phyloP scores from a whole-genome alignment of 2,888 invertebrate species.

The Pherbina coryleti region DNA sequence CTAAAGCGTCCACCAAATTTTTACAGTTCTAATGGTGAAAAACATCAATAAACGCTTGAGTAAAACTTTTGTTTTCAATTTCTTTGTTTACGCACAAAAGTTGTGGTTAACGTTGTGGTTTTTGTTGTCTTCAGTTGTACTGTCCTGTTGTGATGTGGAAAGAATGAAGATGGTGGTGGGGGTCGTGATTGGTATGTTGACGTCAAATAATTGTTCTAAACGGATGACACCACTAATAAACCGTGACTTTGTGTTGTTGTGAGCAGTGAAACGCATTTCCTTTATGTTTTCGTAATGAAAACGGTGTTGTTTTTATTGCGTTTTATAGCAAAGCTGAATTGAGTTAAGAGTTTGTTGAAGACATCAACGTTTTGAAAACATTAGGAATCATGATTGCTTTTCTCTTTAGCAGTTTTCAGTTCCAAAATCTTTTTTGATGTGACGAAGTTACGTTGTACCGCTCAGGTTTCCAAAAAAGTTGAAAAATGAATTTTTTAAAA shows the following conservation, averaged over 20 bases:
- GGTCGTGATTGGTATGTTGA: background rate
- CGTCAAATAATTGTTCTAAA: background rate
- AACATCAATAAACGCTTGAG: constrained; percentile 20
- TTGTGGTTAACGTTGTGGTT: background rate
- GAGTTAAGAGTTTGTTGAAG: background rate
- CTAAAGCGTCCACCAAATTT: background rate
- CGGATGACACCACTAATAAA: constrained; percentile 12
- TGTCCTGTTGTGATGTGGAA: background rate
- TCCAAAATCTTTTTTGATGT: too few relatives aligned
- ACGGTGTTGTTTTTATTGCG: background rate
- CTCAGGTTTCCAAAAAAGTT: too few relatives aligned
- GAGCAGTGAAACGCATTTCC: background rate
- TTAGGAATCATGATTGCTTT: too few relatives aligned
- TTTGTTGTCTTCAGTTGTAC: background rate
- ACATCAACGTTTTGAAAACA: too few relatives aligned
- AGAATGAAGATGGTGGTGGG: background rate
- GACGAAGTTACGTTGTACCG: too few relatives aligned
- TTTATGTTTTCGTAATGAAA: background rate
- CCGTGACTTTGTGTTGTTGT: background rate
- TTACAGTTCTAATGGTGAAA: background rate
- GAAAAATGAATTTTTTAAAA: too few relatives aligned
- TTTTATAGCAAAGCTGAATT: background rate
- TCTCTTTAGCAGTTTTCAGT: too few relatives aligned
- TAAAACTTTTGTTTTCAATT: constrained; percentile 16
- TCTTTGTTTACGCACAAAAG: background rate